These are phyloP conservation scores for Caerostris extrusa DNA, from an alignment of 1,140 invertebrate species.

Conservation along the genomic window DNA sequence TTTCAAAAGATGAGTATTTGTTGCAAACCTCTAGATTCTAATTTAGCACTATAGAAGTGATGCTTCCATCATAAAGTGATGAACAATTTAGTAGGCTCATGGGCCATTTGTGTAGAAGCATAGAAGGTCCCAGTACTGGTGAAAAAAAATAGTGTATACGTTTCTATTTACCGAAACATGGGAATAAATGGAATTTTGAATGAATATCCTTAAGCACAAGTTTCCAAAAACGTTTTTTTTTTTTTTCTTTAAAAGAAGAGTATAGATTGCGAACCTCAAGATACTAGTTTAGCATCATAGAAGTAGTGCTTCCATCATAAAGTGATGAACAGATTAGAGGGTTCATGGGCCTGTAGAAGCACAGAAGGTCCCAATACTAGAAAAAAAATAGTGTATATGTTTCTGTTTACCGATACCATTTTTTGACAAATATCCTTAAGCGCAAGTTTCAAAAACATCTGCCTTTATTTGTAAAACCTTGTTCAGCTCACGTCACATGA, in stretches of 20 bases:
- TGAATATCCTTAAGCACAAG: not conserved
- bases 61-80: no score
- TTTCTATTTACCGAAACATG: not conserved
- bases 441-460: not conserved
- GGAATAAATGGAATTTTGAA: not conserved
- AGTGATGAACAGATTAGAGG: no score
- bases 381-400: not conserved
- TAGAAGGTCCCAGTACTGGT: not conserved
- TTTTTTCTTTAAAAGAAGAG: not conserved
- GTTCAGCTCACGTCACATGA: constrained; percentile 21
- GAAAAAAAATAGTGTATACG: not conserved
- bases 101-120: no score
- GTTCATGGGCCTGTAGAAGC: no score
- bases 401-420: not conserved
- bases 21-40: no score
- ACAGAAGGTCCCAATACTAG: not conserved
- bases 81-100: no score
- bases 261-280: no score
- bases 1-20: no score
- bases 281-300: no score
- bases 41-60: no score
- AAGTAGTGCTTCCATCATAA: no score
- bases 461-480: constrained; percentile 2
- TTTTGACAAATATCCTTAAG: not conserved
- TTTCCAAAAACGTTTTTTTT: not conserved